phyloP scores from a whole-genome alignment of 1,140 invertebrate genomes.

The Sitophilus oryzae region DNA sequence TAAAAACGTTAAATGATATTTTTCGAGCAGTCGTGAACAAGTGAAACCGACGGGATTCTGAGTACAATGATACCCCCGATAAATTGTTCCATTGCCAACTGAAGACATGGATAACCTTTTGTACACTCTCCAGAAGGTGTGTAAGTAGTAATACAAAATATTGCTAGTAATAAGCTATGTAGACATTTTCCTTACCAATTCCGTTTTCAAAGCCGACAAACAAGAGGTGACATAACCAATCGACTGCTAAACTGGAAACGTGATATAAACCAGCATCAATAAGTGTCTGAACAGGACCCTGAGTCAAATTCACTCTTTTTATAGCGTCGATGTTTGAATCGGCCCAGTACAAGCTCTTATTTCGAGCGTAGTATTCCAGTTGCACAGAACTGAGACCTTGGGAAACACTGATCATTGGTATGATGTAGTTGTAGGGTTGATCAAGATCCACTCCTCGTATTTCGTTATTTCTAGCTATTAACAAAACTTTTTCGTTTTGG shows the following conservation, averaged over 20 bases:
- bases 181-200: constrained; percentile 47
- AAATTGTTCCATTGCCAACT: too few relatives aligned
- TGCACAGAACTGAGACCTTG: constrained; percentile 58
- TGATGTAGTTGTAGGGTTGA: constrained; percentile 68
- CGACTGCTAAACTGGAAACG: constrained; percentile 57
- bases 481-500: constrained; percentile 66
- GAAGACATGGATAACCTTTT: too few relatives aligned
- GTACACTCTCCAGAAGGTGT: too few relatives aligned
- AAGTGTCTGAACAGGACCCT: constrained; percentile 60
- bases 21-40: too few relatives aligned
- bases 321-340: constrained; percentile 71
- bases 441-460: constrained; percentile 77
- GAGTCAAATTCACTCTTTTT: constrained; percentile 61
- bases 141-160: too few relatives aligned
- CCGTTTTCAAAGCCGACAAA: constrained; percentile 57
- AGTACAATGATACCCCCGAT: too few relatives aligned
- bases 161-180: background rate
- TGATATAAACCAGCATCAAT: constrained; percentile 65
- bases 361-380: constrained; percentile 62
- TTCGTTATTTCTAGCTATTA: constrained; percentile 69
- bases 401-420: constrained; percentile 67
- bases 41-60: too few relatives aligned
- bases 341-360: constrained; percentile 70
- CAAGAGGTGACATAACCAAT: constrained; percentile 73
- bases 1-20: too few relatives aligned